Evolutionary conservation across 2,888 invertebrate genomes (phyloP).

Genomic region (Invenusta paracnida): DNA sequence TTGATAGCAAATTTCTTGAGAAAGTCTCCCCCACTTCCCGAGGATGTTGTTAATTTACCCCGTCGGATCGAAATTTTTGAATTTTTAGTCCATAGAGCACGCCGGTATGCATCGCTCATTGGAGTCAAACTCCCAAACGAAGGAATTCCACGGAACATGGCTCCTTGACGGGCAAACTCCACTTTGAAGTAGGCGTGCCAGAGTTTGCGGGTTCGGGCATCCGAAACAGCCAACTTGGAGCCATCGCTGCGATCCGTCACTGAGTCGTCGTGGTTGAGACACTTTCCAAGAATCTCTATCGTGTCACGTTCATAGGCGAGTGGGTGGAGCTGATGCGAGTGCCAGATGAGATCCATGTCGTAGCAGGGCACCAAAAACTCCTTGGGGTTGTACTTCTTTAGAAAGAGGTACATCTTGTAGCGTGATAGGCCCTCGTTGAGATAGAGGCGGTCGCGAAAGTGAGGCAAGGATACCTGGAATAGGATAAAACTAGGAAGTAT

Average conservation of each 20-base stretch:
- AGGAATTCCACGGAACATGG: slow-evolving; percentile 62
- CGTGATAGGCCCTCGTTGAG: slow-evolving; percentile 58
- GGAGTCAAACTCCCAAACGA: slow-evolving; percentile 7
- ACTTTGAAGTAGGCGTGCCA: slow-evolving; percentile 61
- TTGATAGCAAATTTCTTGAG: background rate
- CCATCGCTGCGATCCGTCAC: slow-evolving; percentile 61
- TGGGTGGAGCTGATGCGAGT: slow-evolving; percentile 62
- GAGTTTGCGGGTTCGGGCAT: slow-evolving; percentile 59
- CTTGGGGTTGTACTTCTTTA: slow-evolving; percentile 60
- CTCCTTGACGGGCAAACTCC: slow-evolving; percentile 59
- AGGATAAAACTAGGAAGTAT: too few species aligned
- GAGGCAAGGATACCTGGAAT: slow-evolving; percentile 59
- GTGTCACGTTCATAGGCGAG: slow-evolving; percentile 54
- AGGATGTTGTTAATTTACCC: background rate
- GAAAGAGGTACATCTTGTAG: slow-evolving; percentile 60
- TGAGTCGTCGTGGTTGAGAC: slow-evolving; percentile 62
- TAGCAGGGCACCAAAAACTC: slow-evolving; percentile 63
- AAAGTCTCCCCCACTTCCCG: background rate
- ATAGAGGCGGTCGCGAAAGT: slow-evolving; percentile 60
- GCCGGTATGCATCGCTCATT: background rate
- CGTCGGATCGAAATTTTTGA: background rate
- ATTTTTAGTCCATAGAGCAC: background rate
- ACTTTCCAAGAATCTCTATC: slow-evolving; percentile 51
- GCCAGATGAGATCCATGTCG: slow-evolving; percentile 63
- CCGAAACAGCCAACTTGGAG: slow-evolving; percentile 60